Conservation (phyloP, 2,797 vertebrate genomes). For the Hippoglossus hippoglossus region DNA sequence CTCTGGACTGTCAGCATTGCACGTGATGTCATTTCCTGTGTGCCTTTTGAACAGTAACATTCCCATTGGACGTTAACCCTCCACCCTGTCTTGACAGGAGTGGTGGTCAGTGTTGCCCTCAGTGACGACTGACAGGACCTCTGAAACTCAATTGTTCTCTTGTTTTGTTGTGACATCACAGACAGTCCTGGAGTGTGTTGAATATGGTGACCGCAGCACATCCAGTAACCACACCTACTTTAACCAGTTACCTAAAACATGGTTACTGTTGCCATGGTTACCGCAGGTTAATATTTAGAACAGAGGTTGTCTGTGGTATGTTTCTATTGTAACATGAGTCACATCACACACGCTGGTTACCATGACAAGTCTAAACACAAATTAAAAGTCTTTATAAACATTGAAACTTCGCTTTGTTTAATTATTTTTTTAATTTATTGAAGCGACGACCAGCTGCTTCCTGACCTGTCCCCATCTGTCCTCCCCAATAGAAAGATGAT, state of each 20-base stretch:
- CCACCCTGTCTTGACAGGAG: not conserved
- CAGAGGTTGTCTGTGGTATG: not conserved
- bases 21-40: conserved; percentile 56
- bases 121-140: not conserved
- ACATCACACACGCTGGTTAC: conserved; percentile 33
- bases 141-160: not conserved
- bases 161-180: not conserved
- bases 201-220: too few species aligned
- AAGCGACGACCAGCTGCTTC: too few species aligned
- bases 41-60: conserved; percentile 45
- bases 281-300: not conserved
- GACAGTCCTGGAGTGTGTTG: not conserved
- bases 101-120: not conserved
- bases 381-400: not conserved
- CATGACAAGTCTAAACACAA: conserved; percentile 30
- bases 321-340: conserved; percentile 23
- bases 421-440: too few species aligned
- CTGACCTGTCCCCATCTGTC: too few species aligned
- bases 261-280: conserved; percentile 9
- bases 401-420: not conserved
- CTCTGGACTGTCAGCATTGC: conserved; percentile 10
- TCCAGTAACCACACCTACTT: not conserved
- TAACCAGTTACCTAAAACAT: not conserved
- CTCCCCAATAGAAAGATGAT: too few species aligned
- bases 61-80: not conserved